Evolutionary conservation across 2,113 vertebrate species (phyloP).

Genomic region (Sphaerodactylus townsendi): DNA sequence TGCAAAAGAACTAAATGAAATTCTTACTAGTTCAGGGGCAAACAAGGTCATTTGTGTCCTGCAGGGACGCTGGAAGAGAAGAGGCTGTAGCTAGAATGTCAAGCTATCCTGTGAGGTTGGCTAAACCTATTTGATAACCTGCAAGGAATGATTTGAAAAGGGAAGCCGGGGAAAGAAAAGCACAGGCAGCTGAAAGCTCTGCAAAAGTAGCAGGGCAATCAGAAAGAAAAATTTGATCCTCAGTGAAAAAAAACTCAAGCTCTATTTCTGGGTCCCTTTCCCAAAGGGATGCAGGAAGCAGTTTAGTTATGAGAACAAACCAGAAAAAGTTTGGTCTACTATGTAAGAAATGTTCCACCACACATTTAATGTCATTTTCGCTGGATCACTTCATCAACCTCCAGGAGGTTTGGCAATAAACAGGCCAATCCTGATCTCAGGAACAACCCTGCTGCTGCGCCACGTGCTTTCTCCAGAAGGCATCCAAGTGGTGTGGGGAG

Average conservation of each 20-base stretch:
- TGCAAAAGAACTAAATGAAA: background rate
- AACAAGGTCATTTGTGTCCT: slow-evolving; percentile 25
- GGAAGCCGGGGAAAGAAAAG: background rate
- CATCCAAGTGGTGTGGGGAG: too few species aligned
- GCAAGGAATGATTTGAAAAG: slow-evolving; percentile 2
- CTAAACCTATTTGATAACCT: slow-evolving; percentile 2
- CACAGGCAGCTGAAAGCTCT: background rate
- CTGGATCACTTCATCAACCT: background rate
- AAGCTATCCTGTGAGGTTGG: background rate
- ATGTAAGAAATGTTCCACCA: background rate
- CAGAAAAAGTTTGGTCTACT: background rate
- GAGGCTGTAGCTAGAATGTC: background rate
- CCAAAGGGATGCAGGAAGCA: background rate
- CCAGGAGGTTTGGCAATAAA: background rate
- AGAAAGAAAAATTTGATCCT: background rate
- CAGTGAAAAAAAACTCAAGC: background rate
- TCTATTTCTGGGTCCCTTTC: background rate
- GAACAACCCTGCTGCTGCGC: too few species aligned
- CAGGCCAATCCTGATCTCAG: too few species aligned
- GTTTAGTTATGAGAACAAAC: background rate
- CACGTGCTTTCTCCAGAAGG: too few species aligned
- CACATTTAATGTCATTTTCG: background rate
- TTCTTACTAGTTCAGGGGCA: background rate
- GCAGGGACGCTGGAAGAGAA: slow-evolving; percentile 14
- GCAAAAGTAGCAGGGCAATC: background rate